Conservation (phyloP, 2,113 vertebrate genomes). For the Balaenoptera acutorostrata region DNA sequence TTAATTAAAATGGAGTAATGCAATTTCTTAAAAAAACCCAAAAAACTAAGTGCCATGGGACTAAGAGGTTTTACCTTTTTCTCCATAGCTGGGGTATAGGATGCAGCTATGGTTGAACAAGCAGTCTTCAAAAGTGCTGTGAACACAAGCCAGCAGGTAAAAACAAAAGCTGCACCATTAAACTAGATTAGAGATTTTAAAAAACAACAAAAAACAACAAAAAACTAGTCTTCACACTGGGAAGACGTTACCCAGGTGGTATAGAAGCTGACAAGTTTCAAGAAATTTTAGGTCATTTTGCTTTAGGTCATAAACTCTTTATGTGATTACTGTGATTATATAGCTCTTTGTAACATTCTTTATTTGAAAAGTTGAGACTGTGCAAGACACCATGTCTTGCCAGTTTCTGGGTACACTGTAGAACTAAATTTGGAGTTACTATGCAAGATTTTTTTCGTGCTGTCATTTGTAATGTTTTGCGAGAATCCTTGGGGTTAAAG, state of each 20-base stretch:
- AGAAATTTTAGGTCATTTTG: not conserved
- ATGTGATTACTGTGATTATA: not conserved
- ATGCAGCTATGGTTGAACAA: not conserved
- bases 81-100: not conserved
- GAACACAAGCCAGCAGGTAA: not conserved
- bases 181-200: not conserved
- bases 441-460: constrained; percentile 71
- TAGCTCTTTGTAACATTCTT: not conserved
- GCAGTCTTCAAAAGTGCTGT: not conserved
- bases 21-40: too few relatives aligned
- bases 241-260: not conserved
- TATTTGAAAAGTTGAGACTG: not conserved
- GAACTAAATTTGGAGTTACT: constrained; percentile 62
- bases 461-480: constrained; percentile 76
- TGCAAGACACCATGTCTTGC: not conserved
- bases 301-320: not conserved
- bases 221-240: not conserved
- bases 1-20: too few relatives aligned
- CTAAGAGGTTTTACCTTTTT: not conserved
- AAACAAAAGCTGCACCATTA: not conserved
- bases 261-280: not conserved
- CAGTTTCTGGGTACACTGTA: constrained; percentile 63
- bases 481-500: constrained; percentile 79
- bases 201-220: too few relatives aligned
- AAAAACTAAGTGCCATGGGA: not conserved